Evolutionary conservation across 2,113 vertebrate species (phyloP), one percentile per base, ranked within the genome.

Genomic region (Psophia crepitans): DNA sequence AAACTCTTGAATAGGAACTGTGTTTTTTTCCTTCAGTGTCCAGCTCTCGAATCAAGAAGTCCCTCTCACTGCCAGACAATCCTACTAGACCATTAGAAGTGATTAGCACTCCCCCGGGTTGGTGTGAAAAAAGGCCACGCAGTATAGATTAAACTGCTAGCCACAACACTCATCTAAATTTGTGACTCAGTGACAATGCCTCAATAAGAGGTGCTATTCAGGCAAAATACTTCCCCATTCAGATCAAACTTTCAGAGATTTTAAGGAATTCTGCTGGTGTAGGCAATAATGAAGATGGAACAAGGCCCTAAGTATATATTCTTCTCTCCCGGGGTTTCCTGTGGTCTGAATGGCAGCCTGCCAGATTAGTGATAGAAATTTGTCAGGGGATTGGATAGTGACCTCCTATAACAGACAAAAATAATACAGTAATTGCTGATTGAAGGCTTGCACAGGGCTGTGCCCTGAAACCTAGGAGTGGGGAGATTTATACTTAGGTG

Each of bases 141-240:
- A 53, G 56, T 56, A 80, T 18, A 94, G 56, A 84, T 87, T 91
- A 79, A 96, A 57, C 89, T 78, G 54, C 92, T 76, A 95, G 95
- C 87, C 96, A 97, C 91, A 96, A 95, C 95, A 96, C 57, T 89
- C 86, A 87, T 89, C 89, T 82, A 49, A 73, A 96, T 91, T 93
- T 97, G 89, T 87, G 88, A 95, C 81, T 93, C 11, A 4, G 57
- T 93, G 61, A 97, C 95, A 96, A 96, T 93, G 63, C 28, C 92
- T 95, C 97, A 66, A 94, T 87, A 74, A 96, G 80, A 87, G 93
- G 94, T 91, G 63, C 91, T 85, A 97, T 89, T 96, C 93, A 94
- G 57, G 70, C 81, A 93, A 95, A 96, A 96, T 91, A 83, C 91
- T 80, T 94, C 53, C 53, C 89, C 78, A 96, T 96, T 97, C 95